Evolutionary conservation across 1,140 invertebrate genomes (phyloP), one percentile per base, ranked within the genome.

Genomic region (Harpegnathos saltator): DNA sequence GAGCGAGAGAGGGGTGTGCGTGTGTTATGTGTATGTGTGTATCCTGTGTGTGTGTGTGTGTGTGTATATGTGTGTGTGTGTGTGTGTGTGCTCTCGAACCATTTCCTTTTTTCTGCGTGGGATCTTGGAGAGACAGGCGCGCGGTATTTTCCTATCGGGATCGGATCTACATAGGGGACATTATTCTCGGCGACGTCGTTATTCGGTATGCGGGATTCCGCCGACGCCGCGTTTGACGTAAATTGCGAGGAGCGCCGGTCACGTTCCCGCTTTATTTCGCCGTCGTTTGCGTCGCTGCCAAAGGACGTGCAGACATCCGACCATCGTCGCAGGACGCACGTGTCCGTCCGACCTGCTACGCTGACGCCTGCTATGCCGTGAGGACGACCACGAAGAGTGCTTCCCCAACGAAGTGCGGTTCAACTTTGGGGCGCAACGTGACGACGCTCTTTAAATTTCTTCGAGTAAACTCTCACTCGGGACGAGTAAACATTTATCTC

Each of bases 161-260:
- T 89, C 86, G 84, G 72, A 89, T 89, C 86, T 89, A 89, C 84
- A 89, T 89, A 84, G 84, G 84, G 74, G 81, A 89, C 87, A 88
- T 89, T 89, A 89, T 89, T 89, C 87, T 89, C 80, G 82, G 88
- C 86, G 87, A 89, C 86, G 87, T 89, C 83, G 87, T 89, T 89
- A 89, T 90, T 89, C 88, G 86, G 82, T 89, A 90, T 89, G 86
- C 89, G 81, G 77, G 81, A 80, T 83, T 86, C 87, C 87, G 87
- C 38, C 87, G 85, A 89, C 89, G 90, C 90, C 90, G 90, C 86
- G 86, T 89, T 92, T 93, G 92, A 93, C 92, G 92, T 92, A 92
- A 93, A 93, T 93, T 92, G 92, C 91, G 87, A 91, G 88, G 89
- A 90, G 82, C 90, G 91, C 89, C 90, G 89, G 91, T 93, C 91